phyloP scores from a whole-genome alignment of 2,888 invertebrate species.

The Epiblema foenella region DNA sequence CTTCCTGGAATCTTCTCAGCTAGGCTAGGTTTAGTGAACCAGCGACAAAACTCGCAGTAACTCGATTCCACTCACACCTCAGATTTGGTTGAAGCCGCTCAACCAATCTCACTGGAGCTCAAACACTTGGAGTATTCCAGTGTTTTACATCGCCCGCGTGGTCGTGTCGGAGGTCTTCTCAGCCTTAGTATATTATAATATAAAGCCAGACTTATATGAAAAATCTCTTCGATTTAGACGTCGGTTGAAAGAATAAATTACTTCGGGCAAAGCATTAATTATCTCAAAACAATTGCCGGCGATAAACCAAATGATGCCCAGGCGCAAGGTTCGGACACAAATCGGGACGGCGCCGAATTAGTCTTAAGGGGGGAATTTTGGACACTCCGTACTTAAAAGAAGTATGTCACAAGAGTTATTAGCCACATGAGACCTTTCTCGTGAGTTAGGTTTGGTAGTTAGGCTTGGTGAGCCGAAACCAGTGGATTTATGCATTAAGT shows the following conservation, averaged over 20 bases:
- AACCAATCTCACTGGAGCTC: too few relatives aligned
- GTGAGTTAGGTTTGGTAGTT: constrained; percentile 35
- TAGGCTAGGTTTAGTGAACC: too few relatives aligned
- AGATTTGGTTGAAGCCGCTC: too few relatives aligned
- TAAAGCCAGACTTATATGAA: too few relatives aligned
- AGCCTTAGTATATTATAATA: too few relatives aligned
- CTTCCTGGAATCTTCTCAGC: too few relatives aligned
- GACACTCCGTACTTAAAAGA: background rate
- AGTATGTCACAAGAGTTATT: background rate
- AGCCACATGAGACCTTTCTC: background rate
- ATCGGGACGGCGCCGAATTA: constrained; percentile 47
- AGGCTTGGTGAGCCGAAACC: constrained; percentile 31
- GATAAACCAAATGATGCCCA: constrained; percentile 32
- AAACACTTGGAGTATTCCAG: too few relatives aligned
- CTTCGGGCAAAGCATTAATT: constrained; percentile 4
- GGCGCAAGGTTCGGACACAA: constrained; percentile 30
- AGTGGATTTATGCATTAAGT: constrained; percentile 52
- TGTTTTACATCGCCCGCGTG: too few relatives aligned
- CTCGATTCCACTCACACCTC: too few relatives aligned
- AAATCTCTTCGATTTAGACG: background rate
- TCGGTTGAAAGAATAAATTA: background rate
- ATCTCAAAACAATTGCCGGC: constrained; percentile 25
- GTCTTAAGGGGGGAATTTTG: constrained; percentile 49
- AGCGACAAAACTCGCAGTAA: too few relatives aligned
- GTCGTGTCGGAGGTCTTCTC: too few relatives aligned